These are phyloP conservation scores for Physocephala rufipes DNA, from an alignment of 2,888 invertebrate genomes.

Conservation along the genomic window DNA sequence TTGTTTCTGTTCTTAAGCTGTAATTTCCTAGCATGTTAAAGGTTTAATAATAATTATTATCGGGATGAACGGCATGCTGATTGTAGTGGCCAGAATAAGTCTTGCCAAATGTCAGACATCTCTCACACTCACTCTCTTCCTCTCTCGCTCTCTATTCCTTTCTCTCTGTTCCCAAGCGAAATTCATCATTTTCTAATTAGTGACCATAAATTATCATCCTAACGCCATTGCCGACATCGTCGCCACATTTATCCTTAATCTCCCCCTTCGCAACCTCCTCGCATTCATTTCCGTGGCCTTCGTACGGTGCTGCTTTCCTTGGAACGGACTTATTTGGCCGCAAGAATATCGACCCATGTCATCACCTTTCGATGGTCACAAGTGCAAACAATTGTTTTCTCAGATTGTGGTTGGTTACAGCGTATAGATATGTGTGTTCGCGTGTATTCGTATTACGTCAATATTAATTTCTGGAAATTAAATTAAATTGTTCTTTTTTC, in stretches of 20 bases:
- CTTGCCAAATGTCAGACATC: constrained; percentile 25
- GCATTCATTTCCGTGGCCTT: constrained; percentile 26
- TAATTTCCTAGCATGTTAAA: too few species aligned
- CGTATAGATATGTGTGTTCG: constrained; percentile 8
- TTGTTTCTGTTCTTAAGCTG: background rate
- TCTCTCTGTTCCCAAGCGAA: constrained; percentile 48
- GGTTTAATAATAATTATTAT: too few species aligned
- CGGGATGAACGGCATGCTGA: too few species aligned
- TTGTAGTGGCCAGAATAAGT: constrained; percentile 22
- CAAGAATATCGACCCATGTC: too few species aligned
- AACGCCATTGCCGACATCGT: constrained; percentile 36
- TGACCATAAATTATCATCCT: constrained; percentile 56
- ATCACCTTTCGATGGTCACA: constrained; percentile 50
- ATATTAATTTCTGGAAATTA: constrained; percentile 52
- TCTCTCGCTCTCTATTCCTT: background rate
- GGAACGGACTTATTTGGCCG: too few species aligned
- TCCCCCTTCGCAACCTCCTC: too few species aligned
- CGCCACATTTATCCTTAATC: too few species aligned
- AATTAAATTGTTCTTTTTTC: constrained; percentile 62
- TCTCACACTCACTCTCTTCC: too few species aligned
- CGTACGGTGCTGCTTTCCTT: too few species aligned
- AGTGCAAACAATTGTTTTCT: constrained; percentile 55
- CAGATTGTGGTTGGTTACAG: background rate
- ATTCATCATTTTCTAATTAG: constrained; percentile 63
- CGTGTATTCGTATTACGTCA: constrained; percentile 14